Conservation (phyloP, 2,113 vertebrate species). For the Gracilinanus agilis region DNA sequence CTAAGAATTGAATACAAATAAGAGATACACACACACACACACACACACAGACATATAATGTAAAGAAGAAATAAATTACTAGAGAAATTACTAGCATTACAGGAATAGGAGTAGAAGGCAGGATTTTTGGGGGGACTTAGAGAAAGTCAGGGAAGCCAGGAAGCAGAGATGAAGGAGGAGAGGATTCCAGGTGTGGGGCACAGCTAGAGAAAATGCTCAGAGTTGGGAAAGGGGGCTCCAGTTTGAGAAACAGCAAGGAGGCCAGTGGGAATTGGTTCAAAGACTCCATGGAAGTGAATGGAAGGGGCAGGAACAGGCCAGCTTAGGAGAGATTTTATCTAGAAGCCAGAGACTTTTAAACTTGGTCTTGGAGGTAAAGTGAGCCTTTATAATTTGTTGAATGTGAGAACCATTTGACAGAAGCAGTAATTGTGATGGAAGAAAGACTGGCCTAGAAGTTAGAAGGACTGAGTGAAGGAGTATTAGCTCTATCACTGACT, state of each 20-base stretch:
- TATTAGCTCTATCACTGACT: background rate
- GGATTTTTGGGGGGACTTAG: background rate
- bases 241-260: background rate
- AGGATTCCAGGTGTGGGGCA: background rate
- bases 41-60: too few relatives aligned
- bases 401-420: background rate
- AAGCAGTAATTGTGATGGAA: background rate
- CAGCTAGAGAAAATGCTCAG: background rate
- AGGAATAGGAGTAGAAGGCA: background rate
- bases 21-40: too few relatives aligned
- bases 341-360: too few relatives aligned
- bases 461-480: background rate
- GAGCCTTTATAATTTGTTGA: background rate
- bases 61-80: background rate
- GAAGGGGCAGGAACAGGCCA: background rate
- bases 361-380: background rate
- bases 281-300: background rate
- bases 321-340: background rate
- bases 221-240: background rate
- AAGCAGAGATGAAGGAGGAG: background rate
- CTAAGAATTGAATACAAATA: background rate
- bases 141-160: background rate
- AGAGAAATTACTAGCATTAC: background rate
- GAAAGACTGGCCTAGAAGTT: background rate
- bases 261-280: background rate